Evolutionary conservation across 2,113 vertebrate species (phyloP).

Genomic region (Notechis scutatus): DNA sequence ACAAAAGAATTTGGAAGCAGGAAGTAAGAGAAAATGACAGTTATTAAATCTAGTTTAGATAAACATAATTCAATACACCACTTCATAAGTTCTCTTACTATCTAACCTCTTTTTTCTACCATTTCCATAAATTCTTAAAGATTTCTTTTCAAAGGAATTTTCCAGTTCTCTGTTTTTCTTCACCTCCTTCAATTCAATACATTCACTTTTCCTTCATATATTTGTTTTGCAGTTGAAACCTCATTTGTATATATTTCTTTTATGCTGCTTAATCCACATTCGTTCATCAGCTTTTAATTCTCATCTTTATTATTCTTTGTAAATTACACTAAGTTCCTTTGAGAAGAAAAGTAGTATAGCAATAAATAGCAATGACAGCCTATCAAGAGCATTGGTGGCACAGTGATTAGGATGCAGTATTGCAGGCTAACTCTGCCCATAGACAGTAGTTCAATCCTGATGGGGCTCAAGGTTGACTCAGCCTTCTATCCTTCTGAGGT

Average conservation of each 20-base stretch:
- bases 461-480: background rate
- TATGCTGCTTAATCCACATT: background rate
- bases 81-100: background rate
- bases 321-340: background rate
- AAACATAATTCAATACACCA: background rate
- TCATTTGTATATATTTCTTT: background rate
- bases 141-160: background rate
- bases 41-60: background rate
- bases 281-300: background rate
- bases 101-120: background rate
- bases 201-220: background rate
- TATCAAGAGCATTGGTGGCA: background rate
- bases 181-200: background rate
- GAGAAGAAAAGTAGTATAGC: background rate
- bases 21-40: background rate
- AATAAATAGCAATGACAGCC: background rate
- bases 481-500: background rate
- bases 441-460: background rate
- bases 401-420: background rate
- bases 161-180: background rate
- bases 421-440: background rate
- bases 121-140: background rate
- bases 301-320: background rate
- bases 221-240: background rate
- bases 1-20: background rate